Evolutionary conservation across 2,797 vertebrate species (phyloP), one percentile per base, ranked within the genome.

Genomic region (Tragelaphus oryx): DNA sequence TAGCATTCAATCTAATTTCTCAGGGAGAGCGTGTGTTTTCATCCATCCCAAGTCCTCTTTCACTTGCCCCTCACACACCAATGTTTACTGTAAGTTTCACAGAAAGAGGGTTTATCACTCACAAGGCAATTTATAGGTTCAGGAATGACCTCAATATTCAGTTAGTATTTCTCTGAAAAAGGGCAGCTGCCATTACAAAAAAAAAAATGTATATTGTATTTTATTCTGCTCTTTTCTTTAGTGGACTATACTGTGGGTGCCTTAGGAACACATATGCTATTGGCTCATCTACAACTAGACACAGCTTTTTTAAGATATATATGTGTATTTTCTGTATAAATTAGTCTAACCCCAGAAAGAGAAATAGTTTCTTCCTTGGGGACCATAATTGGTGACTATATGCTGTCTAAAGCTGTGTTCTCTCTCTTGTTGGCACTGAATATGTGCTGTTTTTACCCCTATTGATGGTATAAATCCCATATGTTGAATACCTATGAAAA

Each of bases 321-420:
- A 12, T 37, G 5, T 37, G 9, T 68, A 22, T 83, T 50, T 57
- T 41, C 52, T 6, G 5, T 76, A 12, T 55, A 24, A 50, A 78
- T 8, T 44, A 80, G 6, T 6, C 55, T 30, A 80, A 81, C 22
- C 16, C 22, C 75, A 86, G 89, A 78, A 57, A 87, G 4, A 16
- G 24, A 89, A 94, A 60, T 5, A 7, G 5, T 80, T 95, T 94
- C 78, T 93, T 86, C 74, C 79, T 83, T 78, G 57, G 93, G 18
- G 12, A 24, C 41, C 20, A 13, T 9, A 16, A 0, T 6, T 37
- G 48, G 24, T 50, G 55, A 12, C 68, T 75, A 3, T 52, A 22
- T 33, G 1, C 85, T 75, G 30, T n/a, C 59, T 52, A 91, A 46
- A 54, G 18, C 44, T 44, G 20, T 65, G 30, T 74, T 80, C 30